Evolutionary conservation across 2,888 invertebrate species (phyloP), one percentile per base, ranked within the genome.

Genomic region (Stenodera caucasica): DNA sequence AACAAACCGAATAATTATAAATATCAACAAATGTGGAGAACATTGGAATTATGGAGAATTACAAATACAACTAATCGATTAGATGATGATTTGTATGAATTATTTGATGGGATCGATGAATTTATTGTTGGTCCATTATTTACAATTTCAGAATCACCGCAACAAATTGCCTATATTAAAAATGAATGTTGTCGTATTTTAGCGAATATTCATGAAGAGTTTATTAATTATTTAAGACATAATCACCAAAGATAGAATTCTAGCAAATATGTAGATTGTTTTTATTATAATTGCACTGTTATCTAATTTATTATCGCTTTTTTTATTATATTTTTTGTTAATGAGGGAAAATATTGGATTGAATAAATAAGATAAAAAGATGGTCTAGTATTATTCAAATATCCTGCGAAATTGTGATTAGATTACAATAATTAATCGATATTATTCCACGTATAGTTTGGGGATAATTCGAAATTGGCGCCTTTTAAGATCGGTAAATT

Each of bases 151-250:
- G 74, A 75, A 60, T 54, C 53, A 51, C 63, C 70, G 12, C 67
- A 69, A n/a, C 74, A 75, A 57, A 33, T 72, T 23, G 56, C 54
- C 12, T 74, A 68, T 61, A 68, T 74, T 53, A 73, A 72, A 61
- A 64, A 55, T 29, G 74, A 75, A 64, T 75, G 74, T 57, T 71
- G 69, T 63, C 69, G 72, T 53, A 66, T 75, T 35, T 64, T 75
- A 30, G 68, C 70, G 23, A 67, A 54, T 56, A 60, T 65, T 40
- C 69, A 65, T 49, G 52, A 60, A 7, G 51, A 35, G 32, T 75
- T 75, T 63, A 69, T 73, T 53, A 35, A 57, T 18, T 71, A 71
- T 62, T 71, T 75, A 60, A 58, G 45, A 12, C 61, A 49, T 14
- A 55, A 70, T 59, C 66, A 70, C 61, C 23, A 53, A 49, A 57